phyloP scores from a whole-genome alignment of 2,797 vertebrate species.

The Centropyge bicolor region DNA sequence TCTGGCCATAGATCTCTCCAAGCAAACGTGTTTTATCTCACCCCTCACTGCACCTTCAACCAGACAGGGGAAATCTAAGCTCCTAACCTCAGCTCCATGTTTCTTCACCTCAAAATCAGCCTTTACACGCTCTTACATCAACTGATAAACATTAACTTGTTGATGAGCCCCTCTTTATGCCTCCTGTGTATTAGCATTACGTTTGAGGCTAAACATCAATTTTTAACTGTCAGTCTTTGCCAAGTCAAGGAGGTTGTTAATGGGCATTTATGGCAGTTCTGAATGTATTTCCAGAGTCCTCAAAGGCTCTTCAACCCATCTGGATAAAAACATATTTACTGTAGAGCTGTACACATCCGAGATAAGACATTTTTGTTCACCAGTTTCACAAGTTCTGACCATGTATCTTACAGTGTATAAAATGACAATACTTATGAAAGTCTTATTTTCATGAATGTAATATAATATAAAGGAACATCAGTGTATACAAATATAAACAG shows the following conservation, averaged over 20 bases:
- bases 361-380: neutral
- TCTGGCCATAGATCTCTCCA: conserved; percentile 81
- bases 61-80: conserved; percentile 78
- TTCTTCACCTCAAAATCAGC: conserved; percentile 82
- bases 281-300: neutral
- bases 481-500: neutral
- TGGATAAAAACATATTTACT: neutral
- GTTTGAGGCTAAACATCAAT: neutral
- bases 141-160: conserved; percentile 77
- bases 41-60: conserved; percentile 83
- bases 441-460: no score
- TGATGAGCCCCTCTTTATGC: conserved; percentile 28
- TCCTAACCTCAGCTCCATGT: conserved; percentile 52
- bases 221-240: conserved; percentile 3
- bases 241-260: conserved; percentile 11
- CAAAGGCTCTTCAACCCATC: no score
- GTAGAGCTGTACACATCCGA: neutral
- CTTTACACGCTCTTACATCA: conserved; percentile 84
- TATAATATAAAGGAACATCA: neutral
- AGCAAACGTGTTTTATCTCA: conserved; percentile 89
- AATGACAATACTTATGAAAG: no score
- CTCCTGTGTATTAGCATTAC: neutral
- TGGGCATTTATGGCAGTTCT: neutral
- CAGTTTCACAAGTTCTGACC: neutral
- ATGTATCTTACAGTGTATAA: no score